Percentiles rank a stretch among this genome's conserved stretches.
These are phyloP conservation scores for Cladopsammia gracilis DNA, from an alignment of 64 coral and sea anemone species.

Conservation along the genomic window DNA sequence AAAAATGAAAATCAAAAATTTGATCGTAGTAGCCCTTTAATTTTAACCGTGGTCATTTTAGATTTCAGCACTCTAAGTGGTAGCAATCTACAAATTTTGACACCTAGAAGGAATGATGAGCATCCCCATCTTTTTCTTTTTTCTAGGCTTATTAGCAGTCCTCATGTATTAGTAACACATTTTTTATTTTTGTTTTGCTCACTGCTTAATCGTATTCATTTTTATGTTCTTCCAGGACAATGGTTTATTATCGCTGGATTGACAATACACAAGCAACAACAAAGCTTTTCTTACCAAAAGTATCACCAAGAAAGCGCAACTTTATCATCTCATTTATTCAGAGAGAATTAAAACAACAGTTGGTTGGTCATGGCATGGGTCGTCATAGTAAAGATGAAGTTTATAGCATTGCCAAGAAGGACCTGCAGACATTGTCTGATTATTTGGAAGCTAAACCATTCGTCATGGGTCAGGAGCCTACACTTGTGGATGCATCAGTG, in stretches of 20 bases:
- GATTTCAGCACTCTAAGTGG: no score
- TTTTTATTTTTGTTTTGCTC: neutral
- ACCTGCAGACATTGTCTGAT: conserved; percentile 68
- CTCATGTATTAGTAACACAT: no score
- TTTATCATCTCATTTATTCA: conserved; percentile 16
- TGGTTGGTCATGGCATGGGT: conserved; percentile 81
- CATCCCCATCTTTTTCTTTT: no score
- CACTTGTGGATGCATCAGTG: conserved; percentile 70
- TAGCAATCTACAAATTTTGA: no score
- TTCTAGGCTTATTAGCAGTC: no score
- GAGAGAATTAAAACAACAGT: neutral
- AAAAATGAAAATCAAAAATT: no score
- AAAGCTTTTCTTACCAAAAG: conserved; percentile 34
- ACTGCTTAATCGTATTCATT: no score
- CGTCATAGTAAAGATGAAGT: conserved; percentile 74
- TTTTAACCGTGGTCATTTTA: no score
- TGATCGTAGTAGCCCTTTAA: no score
- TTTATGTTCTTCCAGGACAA: conserved; percentile 49
- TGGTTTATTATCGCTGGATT: conserved; percentile 84
- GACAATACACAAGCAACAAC: conserved; percentile 30
- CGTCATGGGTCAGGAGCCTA: conserved; percentile 75
- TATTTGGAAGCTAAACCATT: conserved; percentile 61
- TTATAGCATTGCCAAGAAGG: conserved; percentile 55
- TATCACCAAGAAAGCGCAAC: conserved; percentile 26
- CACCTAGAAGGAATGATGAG: no score